Evolutionary conservation across 2,888 invertebrate species (phyloP), one percentile per base, ranked within the genome.

Genomic region (Cantharis nigra): DNA sequence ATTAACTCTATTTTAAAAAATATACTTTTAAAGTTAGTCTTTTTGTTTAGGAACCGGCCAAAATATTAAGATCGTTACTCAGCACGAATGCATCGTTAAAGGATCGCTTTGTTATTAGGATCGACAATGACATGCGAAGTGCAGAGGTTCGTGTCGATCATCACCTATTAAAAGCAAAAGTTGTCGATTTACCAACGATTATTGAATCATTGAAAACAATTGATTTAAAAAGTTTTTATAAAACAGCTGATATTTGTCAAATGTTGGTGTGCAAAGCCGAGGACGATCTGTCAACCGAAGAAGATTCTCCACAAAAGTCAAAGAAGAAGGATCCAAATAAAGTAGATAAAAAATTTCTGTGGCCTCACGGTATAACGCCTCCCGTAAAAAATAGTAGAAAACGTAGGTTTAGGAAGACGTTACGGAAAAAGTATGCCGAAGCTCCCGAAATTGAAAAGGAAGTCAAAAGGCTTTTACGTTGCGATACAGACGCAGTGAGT

Each of bases 361-460:
- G 93, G 92, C 98, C 97, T 0, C 99, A 99, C 88, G 99, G 99
- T 49, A 90, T 99, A 69, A 97, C 98, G 3, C 97, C 98, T 0
- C 98, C 99, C 0, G 91, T 98, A 76, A 99, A 99, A 88, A 99
- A 99, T 89, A 96, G 98, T 0, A 91, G 98, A 10, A 96, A 96
- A 83, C 91, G 98, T 74, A 91, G 98, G 76, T 98, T 98, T 85
- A 92, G 98, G 49, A 98, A 98, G 90, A 98, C 98, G 0, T 88
- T 98, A 28, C 97, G 97, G 87, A 99, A 99, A 88, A 99, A 99
- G 89, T 97, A 96, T 89, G 96, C 97, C 0, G 98, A 98, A 89
- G 97, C 97, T 23, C 98, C 98, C 0, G 98, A 99, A 90, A 97
- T 98, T 81, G 99, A 99, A 86, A 98, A 98, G 87, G 99, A 99